These are phyloP conservation scores for Nemotelus pantherinus DNA, from an alignment of 2,888 invertebrate species.

Conservation along the genomic window DNA sequence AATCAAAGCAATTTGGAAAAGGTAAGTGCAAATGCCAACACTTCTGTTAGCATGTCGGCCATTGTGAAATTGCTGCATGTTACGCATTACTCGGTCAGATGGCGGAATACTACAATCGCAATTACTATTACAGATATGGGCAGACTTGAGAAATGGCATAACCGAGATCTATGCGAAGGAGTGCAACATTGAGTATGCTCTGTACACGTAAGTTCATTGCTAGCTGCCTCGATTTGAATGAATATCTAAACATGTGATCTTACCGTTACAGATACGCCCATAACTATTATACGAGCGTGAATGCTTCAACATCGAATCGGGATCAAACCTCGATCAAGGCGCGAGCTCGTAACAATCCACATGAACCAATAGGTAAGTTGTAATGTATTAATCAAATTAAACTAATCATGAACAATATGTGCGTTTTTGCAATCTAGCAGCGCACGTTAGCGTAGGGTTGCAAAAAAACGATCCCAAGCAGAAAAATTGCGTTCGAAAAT, in stretches of 20 bases:
- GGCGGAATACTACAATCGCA: not conserved
- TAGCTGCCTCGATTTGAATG: conserved; percentile 49
- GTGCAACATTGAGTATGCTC: conserved; percentile 82
- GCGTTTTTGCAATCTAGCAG: too few relatives aligned
- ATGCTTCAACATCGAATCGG: conserved; percentile 65
- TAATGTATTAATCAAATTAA: too few relatives aligned
- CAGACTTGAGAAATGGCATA: conserved; percentile 91
- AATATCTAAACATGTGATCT: not conserved
- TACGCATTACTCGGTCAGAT: not conserved
- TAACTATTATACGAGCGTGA: conserved; percentile 98
- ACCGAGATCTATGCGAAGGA: conserved; percentile 88
- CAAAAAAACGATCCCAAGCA: too few relatives aligned
- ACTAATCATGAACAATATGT: not conserved
- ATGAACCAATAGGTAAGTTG: conserved; percentile 40
- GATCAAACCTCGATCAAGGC: conserved; percentile 55
- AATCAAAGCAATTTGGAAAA: conserved; percentile 63
- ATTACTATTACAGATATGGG: conserved; percentile 81
- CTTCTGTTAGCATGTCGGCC: not conserved
- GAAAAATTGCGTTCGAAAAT: too few relatives aligned
- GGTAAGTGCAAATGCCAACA: conserved; percentile 14
- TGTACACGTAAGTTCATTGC: conserved; percentile 82
- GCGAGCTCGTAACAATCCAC: conserved; percentile 55
- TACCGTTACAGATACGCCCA: conserved; percentile 84
- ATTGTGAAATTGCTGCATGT: not conserved
- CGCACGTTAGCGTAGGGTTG: too few relatives aligned